Conservation (phyloP, 2,113 vertebrate species). For the Corythaixoides concolor region DNA sequence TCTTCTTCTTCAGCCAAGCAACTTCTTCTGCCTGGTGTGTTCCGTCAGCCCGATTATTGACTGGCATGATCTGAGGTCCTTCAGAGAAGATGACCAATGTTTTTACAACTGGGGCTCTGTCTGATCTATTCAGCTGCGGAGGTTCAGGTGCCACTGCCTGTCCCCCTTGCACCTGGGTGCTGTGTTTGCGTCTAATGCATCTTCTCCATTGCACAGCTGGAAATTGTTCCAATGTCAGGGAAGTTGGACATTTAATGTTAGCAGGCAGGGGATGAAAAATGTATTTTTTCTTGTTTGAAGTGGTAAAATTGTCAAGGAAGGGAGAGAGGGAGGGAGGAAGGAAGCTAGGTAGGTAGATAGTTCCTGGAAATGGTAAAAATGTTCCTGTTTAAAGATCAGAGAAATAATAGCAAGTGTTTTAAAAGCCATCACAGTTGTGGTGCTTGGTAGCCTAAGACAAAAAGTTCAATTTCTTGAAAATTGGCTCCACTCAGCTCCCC, state of each 20-base stretch:
- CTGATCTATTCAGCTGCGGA: fast-evolving
- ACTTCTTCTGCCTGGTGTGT: neutral
- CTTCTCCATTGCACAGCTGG: fast-evolving
- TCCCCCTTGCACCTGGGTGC: fast-evolving
- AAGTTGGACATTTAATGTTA: neutral
- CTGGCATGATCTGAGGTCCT: neutral
- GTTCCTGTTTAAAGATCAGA: neutral
- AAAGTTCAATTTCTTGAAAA: neutral
- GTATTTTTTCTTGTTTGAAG: neutral
- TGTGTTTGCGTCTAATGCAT: neutral
- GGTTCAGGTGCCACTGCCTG: neutral
- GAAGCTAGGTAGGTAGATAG: neutral
- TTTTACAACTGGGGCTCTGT: neutral
- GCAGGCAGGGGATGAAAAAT: neutral
- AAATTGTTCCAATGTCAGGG: neutral
- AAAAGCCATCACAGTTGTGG: neutral
- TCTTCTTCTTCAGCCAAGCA: neutral
- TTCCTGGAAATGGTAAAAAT: neutral
- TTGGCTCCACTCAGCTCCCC: neutral
- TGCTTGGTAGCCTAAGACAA: neutral
- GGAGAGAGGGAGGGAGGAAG: neutral
- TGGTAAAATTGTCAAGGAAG: neutral
- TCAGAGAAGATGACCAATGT: neutral
- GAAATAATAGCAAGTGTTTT: neutral
- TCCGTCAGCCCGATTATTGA: neutral